Percentiles rank a stretch among this genome's conserved stretches.
Conservation (phyloP, 2,888 invertebrate genomes). For the Brassicogethes aeneus region DNA sequence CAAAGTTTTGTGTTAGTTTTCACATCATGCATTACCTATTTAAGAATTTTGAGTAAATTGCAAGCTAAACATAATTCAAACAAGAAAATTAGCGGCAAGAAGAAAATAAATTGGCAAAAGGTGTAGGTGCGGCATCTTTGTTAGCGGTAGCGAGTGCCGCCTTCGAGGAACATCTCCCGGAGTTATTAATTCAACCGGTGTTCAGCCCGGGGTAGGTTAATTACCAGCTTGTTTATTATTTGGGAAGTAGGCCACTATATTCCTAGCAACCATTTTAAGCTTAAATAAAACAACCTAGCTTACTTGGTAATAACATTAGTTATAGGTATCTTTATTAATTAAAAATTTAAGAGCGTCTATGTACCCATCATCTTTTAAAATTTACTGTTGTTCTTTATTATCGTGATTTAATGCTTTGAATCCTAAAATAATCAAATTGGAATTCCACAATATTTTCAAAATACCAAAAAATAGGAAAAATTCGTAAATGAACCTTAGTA, state of each 20-base stretch:
- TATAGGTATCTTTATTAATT: background rate
- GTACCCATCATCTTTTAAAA: too few relatives aligned
- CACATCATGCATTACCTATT: too few relatives aligned
- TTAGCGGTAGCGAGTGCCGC: background rate
- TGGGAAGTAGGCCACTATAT: background rate
- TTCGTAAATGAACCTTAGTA: too few relatives aligned
- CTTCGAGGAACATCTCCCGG: background rate
- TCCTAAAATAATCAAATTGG: too few relatives aligned
- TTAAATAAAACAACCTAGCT: background rate
- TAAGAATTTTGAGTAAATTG: too few relatives aligned
- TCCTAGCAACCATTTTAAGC: too few relatives aligned
- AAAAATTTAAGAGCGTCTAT: too few relatives aligned
- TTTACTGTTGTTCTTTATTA: too few relatives aligned
- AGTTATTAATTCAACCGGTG: conserved; percentile 1
- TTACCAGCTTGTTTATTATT: conserved; percentile 1
- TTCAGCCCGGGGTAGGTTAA: background rate
- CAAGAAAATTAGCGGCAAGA: background rate
- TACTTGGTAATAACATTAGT: background rate
- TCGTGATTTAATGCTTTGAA: too few relatives aligned
- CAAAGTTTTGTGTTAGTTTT: too few relatives aligned
- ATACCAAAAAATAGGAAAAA: too few relatives aligned
- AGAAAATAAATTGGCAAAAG: background rate
- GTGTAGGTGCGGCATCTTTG: background rate
- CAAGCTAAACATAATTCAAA: background rate
- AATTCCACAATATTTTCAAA: too few relatives aligned